Base-by-base conservation (phyloP, 2,888 invertebrate genomes). In the Apoda limacodes region DNA sequence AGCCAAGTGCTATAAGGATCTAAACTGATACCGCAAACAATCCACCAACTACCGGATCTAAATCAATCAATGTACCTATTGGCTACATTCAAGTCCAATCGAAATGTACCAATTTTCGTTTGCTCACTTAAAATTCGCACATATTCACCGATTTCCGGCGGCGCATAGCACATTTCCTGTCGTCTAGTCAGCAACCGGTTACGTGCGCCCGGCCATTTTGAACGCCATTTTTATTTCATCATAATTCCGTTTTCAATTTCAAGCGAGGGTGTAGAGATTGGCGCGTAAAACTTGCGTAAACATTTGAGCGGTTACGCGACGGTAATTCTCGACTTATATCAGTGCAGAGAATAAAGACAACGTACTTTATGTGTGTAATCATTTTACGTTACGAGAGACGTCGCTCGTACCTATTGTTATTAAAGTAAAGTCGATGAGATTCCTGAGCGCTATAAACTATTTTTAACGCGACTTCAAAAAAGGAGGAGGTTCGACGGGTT, bases 221-320 rank as follows among this genome's bases (percentile, higher is more conserved):
- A 43, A 45, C 51, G 46, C 47, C 52, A 58, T 66, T 74, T 70
- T 72, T 70, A 72, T 69, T 70, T 60, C 52, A 60, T 60, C 65
- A 68, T 72, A 64, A 74, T 72, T 68, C 56, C 60, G 59, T 68
- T 78, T 75, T 76, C 75, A 72, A 76, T 75, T 74, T 74, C 67
- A 65, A 60, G 55, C 49, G 51, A 46, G 43, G 50, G 52, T 46
- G 52, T 44, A 57, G 61, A 69, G 72, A 75, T 76, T 74, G 76
- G 59, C 62, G 69, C 67, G 67, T 78, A 76, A 76, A 76, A 76
- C 45, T 66, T 66, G 59, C 75, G 71, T 75, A 74, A 76, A 72
- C 70, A 65, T 74, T 60, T 55, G 58, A 69, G 66, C 68, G 66
- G 64, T 71, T 64, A 65, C 50, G 55, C 58, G 65, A 56, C 65